These are phyloP conservation scores for Antheraea assamensis DNA, from an alignment of 2,888 invertebrate genomes.

Conservation along the genomic window DNA sequence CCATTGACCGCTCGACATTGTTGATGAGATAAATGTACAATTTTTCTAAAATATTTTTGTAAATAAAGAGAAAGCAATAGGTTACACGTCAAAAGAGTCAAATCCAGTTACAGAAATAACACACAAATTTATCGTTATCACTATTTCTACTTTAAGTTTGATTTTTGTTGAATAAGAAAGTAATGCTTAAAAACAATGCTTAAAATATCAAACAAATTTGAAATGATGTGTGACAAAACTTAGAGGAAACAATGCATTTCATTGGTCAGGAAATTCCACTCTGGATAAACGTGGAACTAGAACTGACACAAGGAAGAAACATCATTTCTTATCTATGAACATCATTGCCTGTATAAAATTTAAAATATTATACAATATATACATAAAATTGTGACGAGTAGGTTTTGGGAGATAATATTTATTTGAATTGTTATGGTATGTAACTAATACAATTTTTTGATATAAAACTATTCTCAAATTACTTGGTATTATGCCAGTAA, in stretches of 20 bases:
- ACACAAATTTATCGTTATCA: conserved; percentile 22
- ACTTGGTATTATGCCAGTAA: too few species aligned
- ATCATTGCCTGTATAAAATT: background rate
- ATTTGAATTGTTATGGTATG: background rate
- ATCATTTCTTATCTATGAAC: too few species aligned
- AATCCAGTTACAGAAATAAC: conserved; percentile 54
- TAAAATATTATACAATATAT: background rate
- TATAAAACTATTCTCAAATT: too few species aligned
- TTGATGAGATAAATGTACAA: conserved; percentile 40
- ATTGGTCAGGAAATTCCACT: conserved; percentile 72
- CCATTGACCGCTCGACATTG: conserved; percentile 84
- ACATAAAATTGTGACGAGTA: background rate
- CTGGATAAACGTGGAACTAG: conserved; percentile 74
- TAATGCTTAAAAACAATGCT: conserved; percentile 25
- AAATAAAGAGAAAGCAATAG: conserved; percentile 69
- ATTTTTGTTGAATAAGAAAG: conserved; percentile 32
- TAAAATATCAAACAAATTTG: background rate
- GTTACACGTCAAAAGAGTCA: conserved; percentile 75
- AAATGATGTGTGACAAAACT: conserved; percentile 26
- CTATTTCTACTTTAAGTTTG: background rate
- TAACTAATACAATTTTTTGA: too few species aligned
- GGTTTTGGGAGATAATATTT: background rate
- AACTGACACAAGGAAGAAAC: conserved; percentile 3
- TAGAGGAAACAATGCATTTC: conserved; percentile 34
- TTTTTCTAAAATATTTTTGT: conserved; percentile 56